Conservation (phyloP, 2,797 vertebrate genomes). For the Picus viridis region DNA sequence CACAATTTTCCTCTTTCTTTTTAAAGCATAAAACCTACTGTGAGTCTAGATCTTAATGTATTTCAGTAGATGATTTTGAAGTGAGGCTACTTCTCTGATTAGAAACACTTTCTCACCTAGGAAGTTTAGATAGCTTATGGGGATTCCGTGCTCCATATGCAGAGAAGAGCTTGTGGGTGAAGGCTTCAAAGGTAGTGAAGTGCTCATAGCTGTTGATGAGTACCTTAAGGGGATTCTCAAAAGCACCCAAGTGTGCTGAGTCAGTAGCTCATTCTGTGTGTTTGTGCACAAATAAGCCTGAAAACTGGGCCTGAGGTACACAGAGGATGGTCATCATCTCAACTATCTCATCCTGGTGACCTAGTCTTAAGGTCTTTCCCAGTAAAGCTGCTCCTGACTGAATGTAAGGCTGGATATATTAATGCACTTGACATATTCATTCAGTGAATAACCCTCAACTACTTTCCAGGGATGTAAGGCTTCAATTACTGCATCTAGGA, state of each 20-base stretch:
- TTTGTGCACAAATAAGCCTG: neutral
- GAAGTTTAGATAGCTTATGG: neutral
- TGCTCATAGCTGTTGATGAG: neutral
- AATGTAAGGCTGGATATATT: neutral
- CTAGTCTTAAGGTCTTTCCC: neutral
- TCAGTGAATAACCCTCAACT: neutral
- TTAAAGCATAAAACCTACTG: neutral
- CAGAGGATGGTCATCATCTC: neutral
- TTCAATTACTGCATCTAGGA: neutral
- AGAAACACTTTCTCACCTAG: neutral
- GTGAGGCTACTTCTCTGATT: neutral
- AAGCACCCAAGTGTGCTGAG: neutral
- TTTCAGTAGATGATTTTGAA: neutral
- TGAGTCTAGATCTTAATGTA: neutral
- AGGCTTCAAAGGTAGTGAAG: neutral
- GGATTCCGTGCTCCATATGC: neutral
- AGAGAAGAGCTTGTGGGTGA: neutral
- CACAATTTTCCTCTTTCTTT: accelerated
- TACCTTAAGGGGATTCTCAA: neutral
- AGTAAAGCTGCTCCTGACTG: neutral
- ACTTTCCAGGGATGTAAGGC: neutral
- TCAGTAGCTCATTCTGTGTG: neutral
- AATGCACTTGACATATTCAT: neutral
- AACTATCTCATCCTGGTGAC: neutral
- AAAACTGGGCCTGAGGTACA: neutral